Evolutionary conservation across 2,888 invertebrate genomes (phyloP).

Genomic region (Pristionchus maxplancki): DNA sequence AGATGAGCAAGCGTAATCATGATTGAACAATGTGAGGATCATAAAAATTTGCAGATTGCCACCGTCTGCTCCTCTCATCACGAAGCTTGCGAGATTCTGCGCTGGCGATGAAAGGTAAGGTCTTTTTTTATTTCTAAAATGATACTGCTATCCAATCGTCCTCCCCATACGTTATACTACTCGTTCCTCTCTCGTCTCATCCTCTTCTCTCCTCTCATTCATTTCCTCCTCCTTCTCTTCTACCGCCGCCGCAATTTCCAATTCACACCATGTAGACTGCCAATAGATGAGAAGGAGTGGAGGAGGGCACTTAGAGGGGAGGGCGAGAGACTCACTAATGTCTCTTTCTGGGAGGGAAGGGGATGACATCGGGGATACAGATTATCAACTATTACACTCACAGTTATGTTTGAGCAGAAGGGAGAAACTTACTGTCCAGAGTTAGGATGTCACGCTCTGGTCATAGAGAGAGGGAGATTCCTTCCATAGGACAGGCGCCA

Average conservation of each 20-base stretch:
- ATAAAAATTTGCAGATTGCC: slow-evolving; percentile 57
- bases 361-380: neutral
- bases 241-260: slow-evolving; percentile 15
- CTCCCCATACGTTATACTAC: neutral
- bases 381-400: neutral
- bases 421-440: neutral
- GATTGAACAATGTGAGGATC: slow-evolving; percentile 40
- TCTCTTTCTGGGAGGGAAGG: neutral
- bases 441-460: too few relatives aligned
- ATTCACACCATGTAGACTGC: slow-evolving; percentile 33
- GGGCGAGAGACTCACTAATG: neutral
- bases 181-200: neutral
- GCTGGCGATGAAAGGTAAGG: slow-evolving; percentile 77
- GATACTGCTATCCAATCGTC: neutral
- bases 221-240: slow-evolving; percentile 27
- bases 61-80: slow-evolving; percentile 54
- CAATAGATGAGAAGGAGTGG: slow-evolving; percentile 35
- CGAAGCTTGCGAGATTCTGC: slow-evolving; percentile 79
- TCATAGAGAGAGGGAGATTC: too few relatives aligned
- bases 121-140: neutral
- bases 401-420: neutral
- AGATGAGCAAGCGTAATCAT: neutral
- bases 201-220: slow-evolving; percentile 39
- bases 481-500: neutral
- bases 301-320: slow-evolving; percentile 16